These are phyloP conservation scores for Acleris cristana DNA, from an alignment of 2,888 invertebrate genomes.

Conservation along the genomic window DNA sequence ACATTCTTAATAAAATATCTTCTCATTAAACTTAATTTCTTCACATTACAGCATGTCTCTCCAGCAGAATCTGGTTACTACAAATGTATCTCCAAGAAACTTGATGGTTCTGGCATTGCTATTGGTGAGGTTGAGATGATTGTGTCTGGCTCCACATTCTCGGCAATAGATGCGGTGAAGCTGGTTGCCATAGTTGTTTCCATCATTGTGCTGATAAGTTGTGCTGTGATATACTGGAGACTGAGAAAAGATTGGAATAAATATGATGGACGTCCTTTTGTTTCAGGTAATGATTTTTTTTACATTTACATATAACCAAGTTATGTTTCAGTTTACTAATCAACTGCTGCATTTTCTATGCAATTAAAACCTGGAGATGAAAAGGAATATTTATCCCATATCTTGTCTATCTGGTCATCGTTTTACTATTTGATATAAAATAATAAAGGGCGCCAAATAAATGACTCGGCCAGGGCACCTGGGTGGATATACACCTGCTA, in stretches of 20 bases:
- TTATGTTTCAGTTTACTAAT: neutral
- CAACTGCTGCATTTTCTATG: no score
- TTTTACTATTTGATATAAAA: no score
- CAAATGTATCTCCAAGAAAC: conserved; percentile 85
- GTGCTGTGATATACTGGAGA: conserved; percentile 71
- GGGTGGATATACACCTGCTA: no score
- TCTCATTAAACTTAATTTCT: no score
- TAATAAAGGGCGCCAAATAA: no score
- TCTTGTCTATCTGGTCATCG: no score
- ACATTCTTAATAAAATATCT: no score
- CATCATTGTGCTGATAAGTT: conserved; percentile 70
- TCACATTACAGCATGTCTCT: conserved; percentile 81
- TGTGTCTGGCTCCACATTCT: conserved; percentile 76
- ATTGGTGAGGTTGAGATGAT: conserved; percentile 85
- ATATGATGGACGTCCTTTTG: conserved; percentile 66
- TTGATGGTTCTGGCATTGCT: conserved; percentile 78
- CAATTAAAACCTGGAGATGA: no score
- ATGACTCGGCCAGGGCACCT: no score
- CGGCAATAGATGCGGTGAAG: conserved; percentile 74
- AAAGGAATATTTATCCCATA: no score
- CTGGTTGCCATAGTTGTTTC: conserved; percentile 74
- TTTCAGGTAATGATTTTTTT: conserved; percentile 61
- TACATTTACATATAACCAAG: neutral
- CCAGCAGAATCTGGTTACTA: conserved; percentile 86
- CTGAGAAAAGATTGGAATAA: conserved; percentile 73